A percentile compares a stretch with the other conserved stretches of the same genome.
Conservation (phyloP, 2,797 vertebrate genomes). For the Sparus aurata region DNA sequence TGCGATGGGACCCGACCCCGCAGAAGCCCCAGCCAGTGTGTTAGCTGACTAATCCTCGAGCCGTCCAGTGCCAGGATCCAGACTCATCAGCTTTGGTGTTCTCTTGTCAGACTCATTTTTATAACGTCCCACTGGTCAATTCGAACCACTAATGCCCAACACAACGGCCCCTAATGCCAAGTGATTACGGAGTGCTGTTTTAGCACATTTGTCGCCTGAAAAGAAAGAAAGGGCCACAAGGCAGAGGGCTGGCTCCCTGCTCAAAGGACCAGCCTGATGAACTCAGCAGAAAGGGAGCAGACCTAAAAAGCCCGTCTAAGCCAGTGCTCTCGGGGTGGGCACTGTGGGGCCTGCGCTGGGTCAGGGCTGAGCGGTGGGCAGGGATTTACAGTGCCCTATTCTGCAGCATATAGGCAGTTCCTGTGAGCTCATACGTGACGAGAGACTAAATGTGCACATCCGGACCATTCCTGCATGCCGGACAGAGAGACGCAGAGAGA, state of each 20-base stretch:
- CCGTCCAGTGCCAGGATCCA: constrained; percentile 84
- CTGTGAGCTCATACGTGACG: constrained; percentile 66
- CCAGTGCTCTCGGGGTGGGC: constrained; percentile 69
- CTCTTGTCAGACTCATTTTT: constrained; percentile 87
- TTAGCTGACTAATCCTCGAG: constrained; percentile 84
- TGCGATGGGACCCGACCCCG: constrained; percentile 78
- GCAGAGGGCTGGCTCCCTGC: constrained; percentile 80
- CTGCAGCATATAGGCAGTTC: constrained; percentile 65
- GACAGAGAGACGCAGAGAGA: constrained; percentile 23
- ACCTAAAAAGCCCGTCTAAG: constrained; percentile 83
- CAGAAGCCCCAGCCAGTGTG: constrained; percentile 79
- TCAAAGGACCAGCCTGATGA: constrained; percentile 86
- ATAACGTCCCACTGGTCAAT: constrained; percentile 84
- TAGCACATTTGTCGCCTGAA: constrained; percentile 86
- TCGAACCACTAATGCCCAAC: constrained; percentile 87
- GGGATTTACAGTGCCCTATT: constrained; percentile 67
- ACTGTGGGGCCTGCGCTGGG: constrained; percentile 67
- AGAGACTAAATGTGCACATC: constrained; percentile 51
- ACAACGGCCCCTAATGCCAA: constrained; percentile 88
- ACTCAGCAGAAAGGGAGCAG: constrained; percentile 88
- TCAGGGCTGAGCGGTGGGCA: constrained; percentile 55
- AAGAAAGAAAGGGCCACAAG: constrained; percentile 82
- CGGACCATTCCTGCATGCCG: constrained; percentile 16
- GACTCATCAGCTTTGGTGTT: constrained; percentile 88
- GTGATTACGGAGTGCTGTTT: constrained; percentile 89